phyloP scores from a whole-genome alignment of 2,888 invertebrate species.

The Pachymerium ferrugineum region DNA sequence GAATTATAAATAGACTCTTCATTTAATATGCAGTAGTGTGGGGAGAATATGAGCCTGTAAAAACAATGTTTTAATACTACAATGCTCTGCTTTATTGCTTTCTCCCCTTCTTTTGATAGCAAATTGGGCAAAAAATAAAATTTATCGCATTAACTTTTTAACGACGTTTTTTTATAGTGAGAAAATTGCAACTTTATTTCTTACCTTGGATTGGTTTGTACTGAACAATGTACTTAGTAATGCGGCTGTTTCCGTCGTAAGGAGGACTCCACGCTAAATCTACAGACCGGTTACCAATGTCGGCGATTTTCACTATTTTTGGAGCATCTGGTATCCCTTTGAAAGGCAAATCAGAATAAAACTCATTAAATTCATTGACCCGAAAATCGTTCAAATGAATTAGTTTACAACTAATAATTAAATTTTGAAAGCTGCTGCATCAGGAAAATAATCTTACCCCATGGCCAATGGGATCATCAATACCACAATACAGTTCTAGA shows the following conservation, averaged over 20 bases:
- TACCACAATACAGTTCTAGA: no score
- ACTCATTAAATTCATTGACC: no score
- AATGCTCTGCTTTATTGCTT: neutral
- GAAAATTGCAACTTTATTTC: neutral
- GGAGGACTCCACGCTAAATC: conserved; percentile 89
- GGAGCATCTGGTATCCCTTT: conserved; percentile 32
- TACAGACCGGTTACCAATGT: conserved; percentile 67
- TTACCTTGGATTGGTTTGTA: conserved; percentile 50
- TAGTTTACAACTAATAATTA: no score
- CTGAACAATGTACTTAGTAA: conserved; percentile 82
- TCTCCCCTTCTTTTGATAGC: neutral
- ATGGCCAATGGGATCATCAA: no score
- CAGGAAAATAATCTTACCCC: no score
- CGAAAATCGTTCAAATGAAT: no score
- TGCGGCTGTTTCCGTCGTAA: conserved; percentile 84
- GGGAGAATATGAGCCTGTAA: neutral
- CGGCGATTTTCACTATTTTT: conserved; percentile 23
- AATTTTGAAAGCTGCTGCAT: no score
- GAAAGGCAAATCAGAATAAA: neutral
- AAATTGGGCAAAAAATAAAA: neutral
- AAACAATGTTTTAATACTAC: neutral
- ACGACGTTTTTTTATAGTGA: neutral
- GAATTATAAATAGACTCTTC: neutral
- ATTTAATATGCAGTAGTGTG: conserved; percentile 7
- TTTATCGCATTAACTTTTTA: neutral